Conservation (phyloP, 1,140 invertebrate species). For the Propsilocerus akamusi region DNA sequence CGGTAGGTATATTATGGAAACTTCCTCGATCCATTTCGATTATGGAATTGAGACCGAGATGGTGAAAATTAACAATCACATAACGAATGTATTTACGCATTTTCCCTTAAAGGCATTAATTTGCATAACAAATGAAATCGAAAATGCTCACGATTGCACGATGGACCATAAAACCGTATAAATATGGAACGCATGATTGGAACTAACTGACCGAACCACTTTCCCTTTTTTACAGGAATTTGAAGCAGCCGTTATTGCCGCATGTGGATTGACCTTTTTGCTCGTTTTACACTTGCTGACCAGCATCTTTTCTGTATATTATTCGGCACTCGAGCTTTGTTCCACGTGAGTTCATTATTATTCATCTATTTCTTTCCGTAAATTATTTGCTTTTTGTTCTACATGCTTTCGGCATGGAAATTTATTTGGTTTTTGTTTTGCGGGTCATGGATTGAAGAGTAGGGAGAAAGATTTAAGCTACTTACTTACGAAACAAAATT, state of each 20-base stretch:
- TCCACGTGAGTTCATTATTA: slow-evolving; percentile 16
- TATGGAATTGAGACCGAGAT: too few relatives aligned
- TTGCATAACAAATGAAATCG: too few relatives aligned
- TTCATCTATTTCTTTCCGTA: not conserved
- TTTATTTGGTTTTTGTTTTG: not conserved
- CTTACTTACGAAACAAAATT: not conserved
- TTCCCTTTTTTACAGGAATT: slow-evolving; percentile 11
- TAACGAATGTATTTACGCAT: too few relatives aligned
- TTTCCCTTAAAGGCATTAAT: too few relatives aligned
- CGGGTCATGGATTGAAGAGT: too few relatives aligned
- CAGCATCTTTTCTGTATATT: slow-evolving; percentile 21
- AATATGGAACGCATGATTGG: too few relatives aligned
- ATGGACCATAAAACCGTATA: too few relatives aligned
- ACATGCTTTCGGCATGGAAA: not conserved
- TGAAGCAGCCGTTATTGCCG: slow-evolving; percentile 18
- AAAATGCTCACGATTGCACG: too few relatives aligned
- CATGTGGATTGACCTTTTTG: slow-evolving; percentile 18
- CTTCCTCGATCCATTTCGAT: too few relatives aligned
- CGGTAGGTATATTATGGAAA: too few relatives aligned
- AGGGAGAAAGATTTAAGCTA: too few relatives aligned
- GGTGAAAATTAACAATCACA: too few relatives aligned
- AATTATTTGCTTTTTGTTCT: not conserved
- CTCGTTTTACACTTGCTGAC: slow-evolving; percentile 20
- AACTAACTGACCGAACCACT: not conserved
- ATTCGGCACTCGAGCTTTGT: slow-evolving; percentile 20